These are phyloP conservation scores for Periparus ater DNA, from an alignment of 2,797 vertebrate species.

Conservation along the genomic window DNA sequence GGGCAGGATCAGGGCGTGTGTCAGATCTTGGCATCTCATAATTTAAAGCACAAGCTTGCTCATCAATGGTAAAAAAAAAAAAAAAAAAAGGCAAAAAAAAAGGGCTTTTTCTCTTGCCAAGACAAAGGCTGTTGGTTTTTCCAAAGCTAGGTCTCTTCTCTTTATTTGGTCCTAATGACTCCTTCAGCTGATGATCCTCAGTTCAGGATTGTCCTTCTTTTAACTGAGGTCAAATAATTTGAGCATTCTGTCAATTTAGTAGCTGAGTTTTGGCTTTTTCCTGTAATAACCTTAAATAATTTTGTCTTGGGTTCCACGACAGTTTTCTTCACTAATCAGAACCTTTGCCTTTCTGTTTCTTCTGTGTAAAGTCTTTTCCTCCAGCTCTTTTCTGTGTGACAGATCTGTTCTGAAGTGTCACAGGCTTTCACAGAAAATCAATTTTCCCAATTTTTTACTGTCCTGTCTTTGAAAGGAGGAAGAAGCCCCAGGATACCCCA, in stretches of 20 bases:
- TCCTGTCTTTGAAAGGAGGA: neutral
- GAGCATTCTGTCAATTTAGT: neutral
- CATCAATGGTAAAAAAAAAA: neutral
- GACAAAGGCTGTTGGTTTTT: neutral
- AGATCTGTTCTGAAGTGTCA: neutral
- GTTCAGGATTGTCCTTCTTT: neutral
- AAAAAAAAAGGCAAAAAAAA: neutral
- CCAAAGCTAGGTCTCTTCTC: neutral
- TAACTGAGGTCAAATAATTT: neutral
- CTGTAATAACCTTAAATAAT: neutral
- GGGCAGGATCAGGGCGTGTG: neutral
- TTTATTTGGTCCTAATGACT: neutral
- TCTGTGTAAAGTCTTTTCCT: neutral
- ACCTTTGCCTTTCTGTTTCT: neutral
- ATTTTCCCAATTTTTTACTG: neutral
- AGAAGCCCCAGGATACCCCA: neutral
- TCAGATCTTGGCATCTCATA: neutral
- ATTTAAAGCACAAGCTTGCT: neutral
- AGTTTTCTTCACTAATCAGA: neutral
- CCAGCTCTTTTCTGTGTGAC: neutral
- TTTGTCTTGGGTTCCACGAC: neutral
- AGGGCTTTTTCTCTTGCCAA: neutral
- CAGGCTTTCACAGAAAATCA: neutral
- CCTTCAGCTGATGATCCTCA: neutral
- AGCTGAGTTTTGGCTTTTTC: neutral